Base-by-base conservation (phyloP, 1,140 invertebrate genomes). In the Euborellia annulipes region DNA sequence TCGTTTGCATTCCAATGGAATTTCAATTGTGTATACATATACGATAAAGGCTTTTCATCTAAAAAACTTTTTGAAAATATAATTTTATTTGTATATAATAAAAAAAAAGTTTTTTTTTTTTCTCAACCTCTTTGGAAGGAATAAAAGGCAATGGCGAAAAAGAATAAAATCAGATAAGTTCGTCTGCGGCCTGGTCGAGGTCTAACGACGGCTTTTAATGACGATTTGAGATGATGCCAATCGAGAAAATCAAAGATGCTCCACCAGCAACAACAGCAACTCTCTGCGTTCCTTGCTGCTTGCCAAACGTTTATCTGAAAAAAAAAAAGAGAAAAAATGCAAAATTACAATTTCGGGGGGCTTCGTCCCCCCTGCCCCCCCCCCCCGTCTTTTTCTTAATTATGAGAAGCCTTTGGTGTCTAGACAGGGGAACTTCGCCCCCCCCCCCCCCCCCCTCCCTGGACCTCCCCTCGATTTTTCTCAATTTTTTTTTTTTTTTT, bases 181-280 rank as follows among this genome's bases (percentile, higher is more conserved):
- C 78, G 66, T 13, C 70, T 58, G 42, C 71, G 66, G 3, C 67
- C 62, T 0, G 57, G 41, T 22, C 82, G 64, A 8, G 53, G 58
- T 48, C 71, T 78, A 0, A 62, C 58, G 7, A 84, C 47, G 0
- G 78, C 78, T 6, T 58, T 58, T 0, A 76, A 36, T 0, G 79
- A 82, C 11, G 71, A 65, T 7, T 63, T 57, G 0, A 81, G 67
- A 51, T 83, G 79, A 18, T 74, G 68, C 18, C 63, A 64, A 45
- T 82, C 78, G 45, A 83, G 82, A 54, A 81, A 83, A 50, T 82
- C 79, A 0, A n/a, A n/a, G n/a, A n/a, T n/a, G n/a, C n/a, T n/a
- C n/a, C n/a, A n/a, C n/a, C n/a, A n/a, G n/a, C n/a, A n/a, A n/a
- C n/a, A n/a, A n/a, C n/a, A n/a, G n/a, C n/a, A n/a, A n/a, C n/a